Conservation (phyloP, 2,888 invertebrate genomes). For the Nephrotoma guestfalica region DNA sequence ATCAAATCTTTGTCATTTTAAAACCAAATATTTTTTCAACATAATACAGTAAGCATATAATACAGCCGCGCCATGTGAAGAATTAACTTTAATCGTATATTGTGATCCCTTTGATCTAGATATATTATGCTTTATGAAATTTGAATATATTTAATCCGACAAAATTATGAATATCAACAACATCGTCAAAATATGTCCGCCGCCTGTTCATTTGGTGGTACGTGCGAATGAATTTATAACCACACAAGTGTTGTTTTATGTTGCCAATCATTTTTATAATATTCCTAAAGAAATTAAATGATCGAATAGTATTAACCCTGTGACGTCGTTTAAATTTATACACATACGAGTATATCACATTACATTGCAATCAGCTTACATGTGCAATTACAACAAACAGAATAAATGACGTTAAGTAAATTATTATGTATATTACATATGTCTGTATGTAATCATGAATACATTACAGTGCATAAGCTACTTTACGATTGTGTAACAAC, state of each 20-base stretch:
- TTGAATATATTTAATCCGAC: not conserved
- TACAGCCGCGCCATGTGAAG: not conserved
- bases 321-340: not conserved
- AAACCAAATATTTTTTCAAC: too few species aligned
- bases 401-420: not conserved
- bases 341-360: not conserved
- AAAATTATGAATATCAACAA: not conserved
- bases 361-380: not conserved
- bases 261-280: not conserved
- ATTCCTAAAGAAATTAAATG: not conserved
- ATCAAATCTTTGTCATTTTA: not conserved
- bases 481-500: not conserved
- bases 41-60: too few species aligned
- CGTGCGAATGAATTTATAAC: not conserved
- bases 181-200: not conserved
- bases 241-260: not conserved
- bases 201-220: not conserved
- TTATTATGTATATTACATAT: not conserved
- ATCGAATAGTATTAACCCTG: not conserved
- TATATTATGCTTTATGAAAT: too few species aligned
- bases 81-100: not conserved
- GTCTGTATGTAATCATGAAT: not conserved
- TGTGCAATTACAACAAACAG: not conserved
- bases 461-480: not conserved
- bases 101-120: not conserved